Percentiles rank a stretch among this genome's conserved stretches.
These are phyloP conservation scores for Harpalus rubripes DNA, from an alignment of 2,888 invertebrate species.

Conservation along the genomic window DNA sequence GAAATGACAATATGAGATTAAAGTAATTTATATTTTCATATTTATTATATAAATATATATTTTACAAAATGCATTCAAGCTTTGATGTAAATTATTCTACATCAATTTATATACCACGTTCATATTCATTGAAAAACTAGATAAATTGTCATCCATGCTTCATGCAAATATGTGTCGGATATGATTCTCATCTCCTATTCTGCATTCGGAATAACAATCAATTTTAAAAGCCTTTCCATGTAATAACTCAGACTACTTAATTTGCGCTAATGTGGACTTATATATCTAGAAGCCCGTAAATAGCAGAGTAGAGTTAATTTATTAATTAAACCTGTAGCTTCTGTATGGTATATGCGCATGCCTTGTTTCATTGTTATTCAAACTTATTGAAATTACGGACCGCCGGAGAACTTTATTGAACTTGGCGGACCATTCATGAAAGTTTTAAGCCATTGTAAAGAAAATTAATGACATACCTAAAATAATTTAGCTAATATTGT, in stretches of 20 bases:
- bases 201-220: slow-evolving; percentile 12
- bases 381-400: no score
- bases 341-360: neutral
- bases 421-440: no score
- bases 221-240: slow-evolving; percentile 29
- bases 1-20: no score
- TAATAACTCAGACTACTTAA: slow-evolving; percentile 5
- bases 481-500: no score
- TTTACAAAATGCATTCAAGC: neutral
- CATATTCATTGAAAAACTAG: neutral
- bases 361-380: neutral
- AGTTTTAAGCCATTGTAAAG: no score
- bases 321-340: slow-evolving; percentile 46
- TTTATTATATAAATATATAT: no score
- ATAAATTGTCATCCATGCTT: neutral
- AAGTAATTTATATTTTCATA: no score
- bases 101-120: neutral
- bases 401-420: no score
- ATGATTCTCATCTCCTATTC: neutral
- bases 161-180: neutral
- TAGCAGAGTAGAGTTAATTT: slow-evolving; percentile 31
- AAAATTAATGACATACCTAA: no score
- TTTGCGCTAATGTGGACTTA: slow-evolving; percentile 11
- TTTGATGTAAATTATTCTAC: neutral
- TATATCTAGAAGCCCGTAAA: slow-evolving; percentile 14